Evolutionary conservation across 2,888 invertebrate genomes (phyloP).

Genomic region (Stramonita haemastoma): DNA sequence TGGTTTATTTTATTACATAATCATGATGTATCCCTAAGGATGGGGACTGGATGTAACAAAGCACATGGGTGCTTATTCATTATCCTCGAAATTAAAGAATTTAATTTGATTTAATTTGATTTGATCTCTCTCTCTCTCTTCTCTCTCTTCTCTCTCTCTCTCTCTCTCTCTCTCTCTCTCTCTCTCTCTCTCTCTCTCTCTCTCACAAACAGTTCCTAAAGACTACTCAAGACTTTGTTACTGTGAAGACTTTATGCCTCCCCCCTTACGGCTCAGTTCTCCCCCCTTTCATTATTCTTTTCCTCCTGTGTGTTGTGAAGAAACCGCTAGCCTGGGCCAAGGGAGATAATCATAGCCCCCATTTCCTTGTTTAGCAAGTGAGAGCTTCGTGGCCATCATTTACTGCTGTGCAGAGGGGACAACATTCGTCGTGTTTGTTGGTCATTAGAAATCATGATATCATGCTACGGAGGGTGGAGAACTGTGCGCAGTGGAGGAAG

Average conservation of each 20-base stretch:
- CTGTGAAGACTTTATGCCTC: neutral
- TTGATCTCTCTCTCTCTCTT: neutral
- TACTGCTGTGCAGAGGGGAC: neutral
- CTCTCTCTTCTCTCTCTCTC: neutral
- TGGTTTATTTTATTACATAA: too few species aligned
- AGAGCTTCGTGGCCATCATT: neutral
- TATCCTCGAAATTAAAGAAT: too few species aligned
- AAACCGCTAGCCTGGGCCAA: neutral
- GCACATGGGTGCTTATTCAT: too few species aligned
- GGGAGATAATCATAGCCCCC: neutral
- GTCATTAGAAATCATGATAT: too few species aligned
- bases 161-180: neutral
- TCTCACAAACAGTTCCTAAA: too few species aligned
- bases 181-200: conserved; percentile 14
- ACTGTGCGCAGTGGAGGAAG: too few species aligned
- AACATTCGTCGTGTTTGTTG: neutral
- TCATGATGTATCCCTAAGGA: too few species aligned
- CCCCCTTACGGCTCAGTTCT: neutral
- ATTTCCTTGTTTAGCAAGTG: neutral
- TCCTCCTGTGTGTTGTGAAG: neutral
- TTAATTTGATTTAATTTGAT: too few species aligned
- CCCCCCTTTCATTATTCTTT: neutral
- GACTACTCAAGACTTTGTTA: neutral
- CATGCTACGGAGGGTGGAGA: too few species aligned
- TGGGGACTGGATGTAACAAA: too few species aligned